phyloP scores from a whole-genome alignment of 2,797 vertebrate genomes.

The Odontamblyopus rebecca region DNA sequence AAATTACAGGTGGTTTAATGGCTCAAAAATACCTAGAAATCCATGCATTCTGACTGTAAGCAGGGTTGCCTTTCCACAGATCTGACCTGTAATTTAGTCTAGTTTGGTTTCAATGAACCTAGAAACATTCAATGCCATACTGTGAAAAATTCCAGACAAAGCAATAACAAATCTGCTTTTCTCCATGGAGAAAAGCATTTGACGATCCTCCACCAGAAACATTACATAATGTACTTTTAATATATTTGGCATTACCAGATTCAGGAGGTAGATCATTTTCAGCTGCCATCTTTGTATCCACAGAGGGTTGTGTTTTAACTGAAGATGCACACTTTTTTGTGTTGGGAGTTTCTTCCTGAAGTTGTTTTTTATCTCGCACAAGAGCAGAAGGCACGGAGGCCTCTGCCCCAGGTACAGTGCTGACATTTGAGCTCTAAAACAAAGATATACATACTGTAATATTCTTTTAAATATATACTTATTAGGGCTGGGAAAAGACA shows the following conservation, averaged over 20 bases:
- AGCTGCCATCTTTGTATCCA: slow-evolving; percentile 41
- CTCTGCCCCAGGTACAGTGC: slow-evolving; percentile 37
- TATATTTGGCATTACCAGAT: slow-evolving; percentile 38
- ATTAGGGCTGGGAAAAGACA: not conserved
- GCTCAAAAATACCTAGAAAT: too few relatives aligned
- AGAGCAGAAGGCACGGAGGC: slow-evolving; percentile 35
- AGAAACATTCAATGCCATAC: too few relatives aligned
- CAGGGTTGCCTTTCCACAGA: too few relatives aligned
- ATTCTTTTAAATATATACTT: not conserved
- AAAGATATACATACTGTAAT: not conserved
- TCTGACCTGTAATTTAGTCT: too few relatives aligned
- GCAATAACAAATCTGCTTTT: too few relatives aligned
- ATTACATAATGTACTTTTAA: not conserved
- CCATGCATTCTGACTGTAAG: too few relatives aligned
- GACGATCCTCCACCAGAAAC: too few relatives aligned
- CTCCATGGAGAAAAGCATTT: too few relatives aligned
- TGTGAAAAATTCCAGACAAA: too few relatives aligned
- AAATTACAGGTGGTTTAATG: too few relatives aligned
- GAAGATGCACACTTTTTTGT: slow-evolving; percentile 33
- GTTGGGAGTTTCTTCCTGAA: slow-evolving; percentile 47
- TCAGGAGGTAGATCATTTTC: slow-evolving; percentile 62
- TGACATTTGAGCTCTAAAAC: slow-evolving; percentile 13
- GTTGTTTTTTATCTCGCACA: slow-evolving; percentile 40
- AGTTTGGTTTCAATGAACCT: too few relatives aligned
- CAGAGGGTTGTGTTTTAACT: slow-evolving; percentile 32